Base-by-base conservation (phyloP, 2,888 invertebrate genomes). In the Pheosia tremula region DNA sequence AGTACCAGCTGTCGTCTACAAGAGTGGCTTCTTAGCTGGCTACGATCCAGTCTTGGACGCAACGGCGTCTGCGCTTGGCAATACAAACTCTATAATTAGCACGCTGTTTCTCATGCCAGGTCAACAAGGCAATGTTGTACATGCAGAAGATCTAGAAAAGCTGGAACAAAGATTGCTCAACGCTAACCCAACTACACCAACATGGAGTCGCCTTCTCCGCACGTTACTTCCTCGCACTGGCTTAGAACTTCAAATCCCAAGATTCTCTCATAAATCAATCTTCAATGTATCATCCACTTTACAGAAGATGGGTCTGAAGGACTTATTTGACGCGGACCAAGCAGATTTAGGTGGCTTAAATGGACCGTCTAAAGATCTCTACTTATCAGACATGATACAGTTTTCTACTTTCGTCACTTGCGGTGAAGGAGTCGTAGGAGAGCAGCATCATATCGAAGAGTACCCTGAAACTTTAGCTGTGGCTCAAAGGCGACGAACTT, bases 11-110 rank as follows among this genome's bases (percentile, higher is more conserved):
- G 97, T 96, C 0, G 96, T 97, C 0, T 97, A 96, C 90, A 95
- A 95, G 71, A 93, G 94, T 6, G 96, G 96, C 8, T 97, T 98
- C 73, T 90, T 97, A 38, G 98, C 97, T 2, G 97, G 98, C 9
- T 98, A 98, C 81, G 98, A 98, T 74, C 96, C 97, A 0, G 95
- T 95, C 47, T 86, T 98, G 47, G 98, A 98, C 79, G 97, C 97
- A 0, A 98, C 98, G 0, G 96, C 96, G 1, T 96, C 97, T 5
- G 96, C 97, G 8, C 90, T 98, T 58, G 97, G 97, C 9, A 95
- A 95, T 43, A 94, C 95, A 41, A 95, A 96, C 67, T 95, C 96
- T 58, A 94, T 96, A 0, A 94, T 97, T 0, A 97, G 97, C 78
- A 96, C 97, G 0, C 95, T 98, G 53, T 96, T 97, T 72, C 94